These are phyloP conservation scores for Campylomormyrus tamandua DNA, from an alignment of 2,113 vertebrate genomes.

Conservation along the genomic window DNA sequence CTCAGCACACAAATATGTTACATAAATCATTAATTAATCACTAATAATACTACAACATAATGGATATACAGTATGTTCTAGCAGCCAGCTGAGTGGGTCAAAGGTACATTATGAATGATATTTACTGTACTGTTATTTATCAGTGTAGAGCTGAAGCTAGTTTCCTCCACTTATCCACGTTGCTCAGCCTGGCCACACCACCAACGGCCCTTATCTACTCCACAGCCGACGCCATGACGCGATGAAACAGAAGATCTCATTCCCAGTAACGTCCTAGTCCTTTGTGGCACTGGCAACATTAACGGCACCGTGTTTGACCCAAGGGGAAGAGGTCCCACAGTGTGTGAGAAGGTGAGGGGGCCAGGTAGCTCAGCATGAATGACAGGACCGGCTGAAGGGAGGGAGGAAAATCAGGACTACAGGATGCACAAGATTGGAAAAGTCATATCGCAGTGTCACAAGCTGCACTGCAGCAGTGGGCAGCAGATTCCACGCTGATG, in stretches of 20 bases:
- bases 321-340: slow-evolving; percentile 24
- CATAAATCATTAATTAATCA: neutral
- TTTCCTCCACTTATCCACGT: slow-evolving; percentile 20
- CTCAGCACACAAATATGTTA: neutral
- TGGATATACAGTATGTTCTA: neutral
- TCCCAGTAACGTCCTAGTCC: slow-evolving; percentile 7
- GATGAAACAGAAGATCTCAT: slow-evolving; percentile 46
- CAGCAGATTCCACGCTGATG: no score
- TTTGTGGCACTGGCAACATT: slow-evolving; percentile 38
- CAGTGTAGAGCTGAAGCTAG: slow-evolving; percentile 13
- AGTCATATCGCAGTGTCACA: neutral
- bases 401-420: neutral
- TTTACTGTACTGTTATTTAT: slow-evolving; percentile 35
- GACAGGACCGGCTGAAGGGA: neutral
- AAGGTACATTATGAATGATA: neutral
- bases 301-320: slow-evolving; percentile 32
- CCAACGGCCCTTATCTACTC: neutral
- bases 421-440: neutral
- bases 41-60: neutral
- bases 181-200: slow-evolving; percentile 13
- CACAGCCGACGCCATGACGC: slow-evolving; percentile 20
- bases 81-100: neutral
- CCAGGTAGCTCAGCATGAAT: neutral
- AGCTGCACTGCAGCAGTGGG: neutral
- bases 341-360: slow-evolving; percentile 41